These are phyloP conservation scores for Cyclargus thomasi DNA, from an alignment of 1,140 invertebrate genomes.

Conservation along the genomic window DNA sequence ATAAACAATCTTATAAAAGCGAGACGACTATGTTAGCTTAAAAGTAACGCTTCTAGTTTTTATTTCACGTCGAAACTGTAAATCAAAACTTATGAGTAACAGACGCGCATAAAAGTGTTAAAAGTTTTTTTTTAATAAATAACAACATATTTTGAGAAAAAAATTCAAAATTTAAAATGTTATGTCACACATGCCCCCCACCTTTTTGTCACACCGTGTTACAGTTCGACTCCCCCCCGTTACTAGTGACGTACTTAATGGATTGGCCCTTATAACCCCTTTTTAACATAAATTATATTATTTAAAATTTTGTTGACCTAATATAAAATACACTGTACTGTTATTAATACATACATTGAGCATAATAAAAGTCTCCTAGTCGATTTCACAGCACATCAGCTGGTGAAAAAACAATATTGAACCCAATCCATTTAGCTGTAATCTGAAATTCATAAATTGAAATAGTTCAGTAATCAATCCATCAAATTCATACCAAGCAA, in stretches of 20 bases:
- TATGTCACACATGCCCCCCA: too few relatives aligned
- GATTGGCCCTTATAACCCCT: too few relatives aligned
- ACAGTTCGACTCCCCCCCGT: too few relatives aligned
- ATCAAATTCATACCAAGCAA: constrained; percentile 1
- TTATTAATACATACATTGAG: too few relatives aligned
- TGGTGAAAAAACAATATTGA: not conserved
- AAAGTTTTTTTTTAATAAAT: too few relatives aligned
- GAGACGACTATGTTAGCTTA: not conserved
- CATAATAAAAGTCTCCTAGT: not conserved
- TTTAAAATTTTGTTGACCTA: too few relatives aligned
- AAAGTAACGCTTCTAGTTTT: not conserved
- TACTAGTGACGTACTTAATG: too few relatives aligned
- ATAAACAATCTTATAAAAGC: not conserved
- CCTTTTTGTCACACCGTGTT: too few relatives aligned
- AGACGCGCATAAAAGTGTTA: not conserved
- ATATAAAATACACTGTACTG: too few relatives aligned
- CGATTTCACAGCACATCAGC: not conserved
- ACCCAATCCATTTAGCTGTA: not conserved
- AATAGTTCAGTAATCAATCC: constrained; percentile 3
- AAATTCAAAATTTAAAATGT: too few relatives aligned
- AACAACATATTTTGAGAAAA: too few relatives aligned
- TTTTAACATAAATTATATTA: too few relatives aligned
- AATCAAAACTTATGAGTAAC: not conserved
- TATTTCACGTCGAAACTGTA: not conserved
- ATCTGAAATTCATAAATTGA: constrained; percentile 3